Conservation (phyloP, 2,888 invertebrate genomes). For the Sarcophaga variegata region DNA sequence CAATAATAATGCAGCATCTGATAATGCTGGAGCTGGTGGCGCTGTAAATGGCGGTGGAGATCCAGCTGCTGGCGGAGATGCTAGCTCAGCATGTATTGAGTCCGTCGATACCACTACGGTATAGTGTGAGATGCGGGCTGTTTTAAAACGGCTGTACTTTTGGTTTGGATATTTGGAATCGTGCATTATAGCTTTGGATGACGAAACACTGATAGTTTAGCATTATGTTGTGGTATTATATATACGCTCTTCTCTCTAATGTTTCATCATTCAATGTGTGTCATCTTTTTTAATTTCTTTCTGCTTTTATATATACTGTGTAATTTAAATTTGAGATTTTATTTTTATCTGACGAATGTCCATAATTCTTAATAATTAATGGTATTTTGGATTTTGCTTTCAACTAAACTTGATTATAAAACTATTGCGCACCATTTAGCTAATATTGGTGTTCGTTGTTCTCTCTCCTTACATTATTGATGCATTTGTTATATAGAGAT, state of each 20-base stretch:
- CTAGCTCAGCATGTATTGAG: constrained; percentile 78
- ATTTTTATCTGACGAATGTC: constrained; percentile 31
- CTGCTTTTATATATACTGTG: constrained; percentile 35
- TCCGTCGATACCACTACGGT: constrained; percentile 81
- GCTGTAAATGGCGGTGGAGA: constrained; percentile 68
- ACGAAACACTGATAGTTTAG: constrained; percentile 61
- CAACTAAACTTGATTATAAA: constrained; percentile 32
- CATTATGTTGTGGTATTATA: constrained; percentile 44
- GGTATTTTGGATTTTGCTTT: constrained; percentile 22
- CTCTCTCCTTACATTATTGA: constrained; percentile 17
- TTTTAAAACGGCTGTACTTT: constrained; percentile 80
- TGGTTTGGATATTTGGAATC: constrained; percentile 79
- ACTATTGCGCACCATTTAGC: constrained; percentile 2
- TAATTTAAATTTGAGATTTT: constrained; percentile 9
- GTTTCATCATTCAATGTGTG: constrained; percentile 46
- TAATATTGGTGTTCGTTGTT: constrained; percentile 40
- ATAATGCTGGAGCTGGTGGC: constrained; percentile 69
- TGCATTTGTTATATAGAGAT: constrained; percentile 62
- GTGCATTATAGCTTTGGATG: constrained; percentile 73
- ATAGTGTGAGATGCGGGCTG: constrained; percentile 81
- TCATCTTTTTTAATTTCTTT: constrained; percentile 1
- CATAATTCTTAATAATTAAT: constrained; percentile 32
- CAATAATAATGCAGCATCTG: constrained; percentile 58
- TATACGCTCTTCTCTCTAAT: constrained; percentile 28
- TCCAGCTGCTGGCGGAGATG: constrained; percentile 72